A percentile compares a stretch with the other conserved stretches of the same genome.
Evolutionary conservation across 2,113 vertebrate genomes (phyloP).

Genomic region (Chloroceryle aenea): DNA sequence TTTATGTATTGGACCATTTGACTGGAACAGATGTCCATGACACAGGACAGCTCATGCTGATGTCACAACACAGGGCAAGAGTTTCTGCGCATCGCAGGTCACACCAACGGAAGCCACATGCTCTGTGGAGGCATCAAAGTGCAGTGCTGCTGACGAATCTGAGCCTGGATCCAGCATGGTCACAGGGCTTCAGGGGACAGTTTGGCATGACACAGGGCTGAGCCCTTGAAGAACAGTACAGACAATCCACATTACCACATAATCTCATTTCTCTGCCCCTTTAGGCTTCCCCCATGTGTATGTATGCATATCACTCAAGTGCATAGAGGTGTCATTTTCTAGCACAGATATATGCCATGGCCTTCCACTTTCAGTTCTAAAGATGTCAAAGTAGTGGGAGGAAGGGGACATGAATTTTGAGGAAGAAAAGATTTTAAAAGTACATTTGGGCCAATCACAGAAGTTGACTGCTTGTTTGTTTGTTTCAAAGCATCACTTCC

Average conservation of each 20-base stretch:
- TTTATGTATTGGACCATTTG: not conserved
- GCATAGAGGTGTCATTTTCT: not conserved
- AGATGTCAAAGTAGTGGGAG: not conserved
- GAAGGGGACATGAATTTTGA: not conserved
- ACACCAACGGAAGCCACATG: not conserved
- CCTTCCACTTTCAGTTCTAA: not conserved
- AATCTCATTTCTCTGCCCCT: not conserved
- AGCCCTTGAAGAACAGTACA: not conserved
- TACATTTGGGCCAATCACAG: not conserved
- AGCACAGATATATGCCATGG: not conserved
- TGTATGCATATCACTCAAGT: not conserved
- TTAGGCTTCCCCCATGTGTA: rapidly evolving
- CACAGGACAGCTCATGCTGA: not conserved
- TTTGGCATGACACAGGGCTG: not conserved
- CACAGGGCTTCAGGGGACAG: not conserved
- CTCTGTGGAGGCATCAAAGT: not conserved
- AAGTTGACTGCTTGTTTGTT: not conserved
- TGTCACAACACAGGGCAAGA: not conserved
- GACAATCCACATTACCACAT: not conserved
- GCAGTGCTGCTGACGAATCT: not conserved
- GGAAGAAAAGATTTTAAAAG: not conserved
- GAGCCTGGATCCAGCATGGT: not conserved
- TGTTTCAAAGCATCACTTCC: not conserved
- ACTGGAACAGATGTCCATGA: not conserved
- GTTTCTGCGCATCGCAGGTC: not conserved